Conservation (phyloP, 1,140 invertebrate genomes). For the Camponotus vicinus region DNA sequence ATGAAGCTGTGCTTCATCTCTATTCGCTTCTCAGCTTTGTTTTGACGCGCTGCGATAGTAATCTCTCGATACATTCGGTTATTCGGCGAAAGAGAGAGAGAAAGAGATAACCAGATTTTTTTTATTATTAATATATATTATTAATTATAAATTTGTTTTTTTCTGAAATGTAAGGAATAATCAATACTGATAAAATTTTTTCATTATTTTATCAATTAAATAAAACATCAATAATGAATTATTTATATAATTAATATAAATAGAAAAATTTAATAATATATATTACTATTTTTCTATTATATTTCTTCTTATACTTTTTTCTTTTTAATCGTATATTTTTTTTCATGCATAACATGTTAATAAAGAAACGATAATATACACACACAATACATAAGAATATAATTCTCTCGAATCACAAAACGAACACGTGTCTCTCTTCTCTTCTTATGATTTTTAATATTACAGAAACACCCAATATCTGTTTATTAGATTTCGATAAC, state of each 20-base stretch:
- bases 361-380: too few relatives aligned
- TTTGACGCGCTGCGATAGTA: too few relatives aligned
- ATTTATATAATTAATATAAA: background rate
- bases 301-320: too few relatives aligned
- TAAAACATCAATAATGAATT: background rate
- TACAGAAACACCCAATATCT: background rate
- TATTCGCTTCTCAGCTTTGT: background rate
- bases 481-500: slow-evolving; percentile 55
- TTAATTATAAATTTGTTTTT: background rate
- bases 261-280: too few relatives aligned
- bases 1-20: background rate
- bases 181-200: background rate
- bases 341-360: too few relatives aligned
- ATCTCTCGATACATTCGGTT: too few relatives aligned
- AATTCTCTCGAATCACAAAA: background rate
- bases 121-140: background rate
- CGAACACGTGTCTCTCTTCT: background rate
- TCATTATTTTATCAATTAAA: background rate
- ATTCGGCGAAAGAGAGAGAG: background rate
- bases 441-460: background rate
- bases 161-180: background rate
- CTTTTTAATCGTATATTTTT: too few relatives aligned
- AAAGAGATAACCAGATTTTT: background rate
- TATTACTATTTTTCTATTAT: too few relatives aligned
- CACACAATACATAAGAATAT: background rate